Conservation (phyloP, 2,113 vertebrate species). For the Lota lota region DNA sequence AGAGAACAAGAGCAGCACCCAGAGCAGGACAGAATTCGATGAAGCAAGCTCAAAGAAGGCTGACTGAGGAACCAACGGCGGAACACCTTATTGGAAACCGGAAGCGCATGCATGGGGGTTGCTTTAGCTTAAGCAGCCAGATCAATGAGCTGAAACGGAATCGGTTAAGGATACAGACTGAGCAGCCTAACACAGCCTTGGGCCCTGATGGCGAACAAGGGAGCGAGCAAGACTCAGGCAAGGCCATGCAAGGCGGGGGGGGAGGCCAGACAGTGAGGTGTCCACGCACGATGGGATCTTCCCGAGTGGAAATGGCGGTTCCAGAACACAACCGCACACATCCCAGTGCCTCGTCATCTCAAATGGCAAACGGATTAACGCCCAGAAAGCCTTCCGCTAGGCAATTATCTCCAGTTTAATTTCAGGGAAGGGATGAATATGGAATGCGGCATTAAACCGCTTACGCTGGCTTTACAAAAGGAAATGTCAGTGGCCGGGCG, state of each 20-base stretch:
- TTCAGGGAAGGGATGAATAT: slow-evolving; percentile 22
- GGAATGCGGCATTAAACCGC: slow-evolving; percentile 9
- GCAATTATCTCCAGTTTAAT: slow-evolving; percentile 35
- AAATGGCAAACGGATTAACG: slow-evolving; percentile 49
- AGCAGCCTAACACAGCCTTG: slow-evolving; percentile 21
- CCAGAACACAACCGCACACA: slow-evolving; percentile 20
- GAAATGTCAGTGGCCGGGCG: background rate
- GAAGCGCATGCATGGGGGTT: background rate
- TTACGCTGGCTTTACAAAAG: slow-evolving; percentile 17
- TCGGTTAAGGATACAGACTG: background rate
- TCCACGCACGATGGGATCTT: background rate
- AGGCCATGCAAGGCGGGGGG: background rate
- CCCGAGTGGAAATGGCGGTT: slow-evolving; percentile 26
- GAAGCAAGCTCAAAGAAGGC: background rate
- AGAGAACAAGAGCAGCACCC: too few relatives aligned
- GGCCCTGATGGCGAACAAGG: slow-evolving; percentile 28
- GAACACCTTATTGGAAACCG: background rate
- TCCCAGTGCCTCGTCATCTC: slow-evolving; percentile 52
- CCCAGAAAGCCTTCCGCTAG: slow-evolving; percentile 35
- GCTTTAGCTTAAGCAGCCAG: background rate
- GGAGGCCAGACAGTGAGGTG: slow-evolving; percentile 8
- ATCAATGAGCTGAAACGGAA: background rate
- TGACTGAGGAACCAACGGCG: background rate
- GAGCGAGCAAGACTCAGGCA: background rate
- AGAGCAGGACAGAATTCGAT: too few relatives aligned